Conservation (phyloP, 2,888 invertebrate genomes). For the Formica aserva region DNA sequence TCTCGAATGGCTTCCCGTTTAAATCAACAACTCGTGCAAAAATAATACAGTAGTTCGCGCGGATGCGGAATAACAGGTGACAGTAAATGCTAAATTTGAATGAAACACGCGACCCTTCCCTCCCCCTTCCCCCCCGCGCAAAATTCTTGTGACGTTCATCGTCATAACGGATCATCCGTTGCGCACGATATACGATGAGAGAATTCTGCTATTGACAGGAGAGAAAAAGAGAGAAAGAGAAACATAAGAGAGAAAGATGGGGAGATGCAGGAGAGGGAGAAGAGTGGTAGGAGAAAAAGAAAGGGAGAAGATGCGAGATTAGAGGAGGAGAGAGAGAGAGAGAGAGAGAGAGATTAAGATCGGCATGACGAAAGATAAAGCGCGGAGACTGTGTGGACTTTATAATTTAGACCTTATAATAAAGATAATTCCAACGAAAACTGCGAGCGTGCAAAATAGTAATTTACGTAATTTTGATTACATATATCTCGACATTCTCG, state of each 20-base stretch:
- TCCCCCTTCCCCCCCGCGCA: background rate
- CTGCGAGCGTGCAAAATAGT: background rate
- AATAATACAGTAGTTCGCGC: constrained; percentile 20
- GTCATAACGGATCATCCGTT: constrained; percentile 38
- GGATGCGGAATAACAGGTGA: constrained; percentile 16
- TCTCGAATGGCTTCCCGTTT: constrained; percentile 39
- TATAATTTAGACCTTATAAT: background rate
- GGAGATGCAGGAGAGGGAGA: background rate
- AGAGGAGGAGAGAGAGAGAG: background rate
- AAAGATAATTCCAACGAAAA: background rate
- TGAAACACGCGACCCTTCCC: constrained; percentile 24
- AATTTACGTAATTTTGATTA: background rate
- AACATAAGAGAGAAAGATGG: background rate
- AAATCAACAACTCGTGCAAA: constrained; percentile 43
- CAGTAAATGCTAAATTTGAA: constrained; percentile 47
- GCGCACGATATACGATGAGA: constrained; percentile 32
- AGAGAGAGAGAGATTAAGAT: constrained; percentile 33
- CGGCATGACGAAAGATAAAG: constrained; percentile 22
- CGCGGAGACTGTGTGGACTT: background rate
- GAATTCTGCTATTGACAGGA: constrained; percentile 42
- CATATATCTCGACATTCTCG: background rate
- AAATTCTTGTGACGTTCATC: constrained; percentile 29
- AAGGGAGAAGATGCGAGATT: background rate
- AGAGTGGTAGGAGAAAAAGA: background rate
- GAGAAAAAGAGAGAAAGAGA: background rate